Evolutionary conservation across 2,888 invertebrate species (phyloP).

Genomic region (Synergus gifuensis): DNA sequence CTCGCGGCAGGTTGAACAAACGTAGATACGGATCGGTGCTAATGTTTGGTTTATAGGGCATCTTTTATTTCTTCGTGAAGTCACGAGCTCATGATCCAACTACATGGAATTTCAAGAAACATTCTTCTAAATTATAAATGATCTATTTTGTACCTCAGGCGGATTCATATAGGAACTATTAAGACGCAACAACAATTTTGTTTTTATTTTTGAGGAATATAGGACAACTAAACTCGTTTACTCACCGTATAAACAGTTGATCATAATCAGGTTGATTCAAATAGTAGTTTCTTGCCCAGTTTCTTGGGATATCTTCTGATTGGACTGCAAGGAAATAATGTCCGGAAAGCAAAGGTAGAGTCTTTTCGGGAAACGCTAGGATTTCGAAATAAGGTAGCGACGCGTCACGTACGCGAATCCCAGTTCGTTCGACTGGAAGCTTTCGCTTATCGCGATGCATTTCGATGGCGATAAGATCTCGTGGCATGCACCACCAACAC

Average conservation of each 20-base stretch:
- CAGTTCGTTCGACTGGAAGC: slow-evolving; percentile 41
- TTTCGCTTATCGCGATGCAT: slow-evolving; percentile 42
- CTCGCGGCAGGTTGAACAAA: slow-evolving; percentile 60
- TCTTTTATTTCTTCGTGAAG: slow-evolving; percentile 51
- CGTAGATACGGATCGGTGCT: slow-evolving; percentile 65
- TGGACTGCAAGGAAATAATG: slow-evolving; percentile 38
- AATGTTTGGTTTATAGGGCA: slow-evolving; percentile 64
- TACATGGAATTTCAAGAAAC: slow-evolving; percentile 57
- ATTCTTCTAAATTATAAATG: too few species aligned
- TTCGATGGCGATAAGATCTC: slow-evolving; percentile 43
- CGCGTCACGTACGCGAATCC: slow-evolving; percentile 41
- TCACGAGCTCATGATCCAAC: slow-evolving; percentile 56
- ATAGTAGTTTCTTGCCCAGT: not conserved
- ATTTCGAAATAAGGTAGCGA: slow-evolving; percentile 43
- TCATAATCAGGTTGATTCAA: slow-evolving; percentile 11
- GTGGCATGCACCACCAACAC: slow-evolving; percentile 28
- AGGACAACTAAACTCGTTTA: slow-evolving; percentile 26
- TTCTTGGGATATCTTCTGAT: slow-evolving; percentile 18
- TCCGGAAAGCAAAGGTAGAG: slow-evolving; percentile 41
- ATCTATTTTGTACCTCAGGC: too few species aligned
- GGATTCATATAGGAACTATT: too few species aligned
- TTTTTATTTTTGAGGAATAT: slow-evolving; percentile 51
- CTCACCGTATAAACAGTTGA: slow-evolving; percentile 33
- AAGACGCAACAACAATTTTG: too few species aligned
- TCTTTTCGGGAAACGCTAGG: slow-evolving; percentile 25